Evolutionary conservation across 2,113 vertebrate species (phyloP).

Genomic region (Xenopus laevis): DNA sequence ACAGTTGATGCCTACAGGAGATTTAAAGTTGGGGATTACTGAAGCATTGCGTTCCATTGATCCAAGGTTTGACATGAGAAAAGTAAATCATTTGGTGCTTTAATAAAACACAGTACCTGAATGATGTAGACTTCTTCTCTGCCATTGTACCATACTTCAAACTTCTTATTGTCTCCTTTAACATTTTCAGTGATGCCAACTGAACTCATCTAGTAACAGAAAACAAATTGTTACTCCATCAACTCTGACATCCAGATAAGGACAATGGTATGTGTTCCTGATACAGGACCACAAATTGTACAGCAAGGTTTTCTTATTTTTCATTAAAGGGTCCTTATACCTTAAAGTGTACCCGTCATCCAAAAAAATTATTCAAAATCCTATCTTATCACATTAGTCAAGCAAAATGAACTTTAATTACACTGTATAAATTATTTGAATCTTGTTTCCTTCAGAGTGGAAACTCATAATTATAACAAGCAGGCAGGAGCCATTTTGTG

Average conservation of each 20-base stretch:
- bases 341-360: too few relatives aligned
- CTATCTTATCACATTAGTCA: too few relatives aligned
- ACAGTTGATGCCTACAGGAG: conserved; percentile 81
- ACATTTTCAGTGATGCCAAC: conserved; percentile 91
- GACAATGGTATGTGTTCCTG: neutral
- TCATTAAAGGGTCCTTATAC: too few relatives aligned
- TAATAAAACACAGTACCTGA: conserved; percentile 69
- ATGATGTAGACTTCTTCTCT: conserved; percentile 93
- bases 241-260: neutral
- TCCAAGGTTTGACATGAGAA: neutral
- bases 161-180: conserved; percentile 88
- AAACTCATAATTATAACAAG: too few relatives aligned
- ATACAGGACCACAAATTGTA: too few relatives aligned
- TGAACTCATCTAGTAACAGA: conserved; percentile 78
- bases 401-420: too few relatives aligned
- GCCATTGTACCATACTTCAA: conserved; percentile 89
- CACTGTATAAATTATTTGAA: too few relatives aligned
- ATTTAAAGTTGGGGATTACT: conserved; percentile 27
- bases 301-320: too few relatives aligned
- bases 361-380: too few relatives aligned
- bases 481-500: too few relatives aligned
- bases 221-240: conserved; percentile 15
- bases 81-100: conserved; percentile 14
- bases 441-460: too few relatives aligned
- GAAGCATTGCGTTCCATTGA: too few relatives aligned